phyloP scores from a whole-genome alignment of 2,797 vertebrate species.

The Garrulus glandarius region DNA sequence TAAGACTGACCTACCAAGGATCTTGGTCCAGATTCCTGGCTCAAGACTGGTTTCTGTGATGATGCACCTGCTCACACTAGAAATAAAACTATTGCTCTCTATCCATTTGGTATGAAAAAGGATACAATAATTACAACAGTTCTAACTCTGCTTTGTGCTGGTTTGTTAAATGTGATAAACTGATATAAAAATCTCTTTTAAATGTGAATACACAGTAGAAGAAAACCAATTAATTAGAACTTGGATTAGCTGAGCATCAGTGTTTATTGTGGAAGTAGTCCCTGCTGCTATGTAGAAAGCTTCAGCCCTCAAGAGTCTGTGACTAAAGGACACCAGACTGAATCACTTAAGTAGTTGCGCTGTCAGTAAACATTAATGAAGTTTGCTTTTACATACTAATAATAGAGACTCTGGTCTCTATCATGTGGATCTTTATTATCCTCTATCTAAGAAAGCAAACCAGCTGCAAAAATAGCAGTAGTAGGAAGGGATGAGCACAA shows the following conservation, averaged over 20 bases:
- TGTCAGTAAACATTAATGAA: background rate
- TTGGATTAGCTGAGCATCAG: constrained; percentile 3
- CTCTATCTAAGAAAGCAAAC: background rate
- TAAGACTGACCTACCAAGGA: background rate
- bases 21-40: background rate
- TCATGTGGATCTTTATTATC: background rate
- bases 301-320: background rate
- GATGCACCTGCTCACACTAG: background rate
- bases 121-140: background rate
- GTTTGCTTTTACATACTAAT: background rate
- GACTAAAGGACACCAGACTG: constrained; percentile 12
- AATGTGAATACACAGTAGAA: background rate
- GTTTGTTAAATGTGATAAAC: constrained; percentile 13
- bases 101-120: background rate
- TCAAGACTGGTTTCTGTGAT: background rate
- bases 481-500: background rate
- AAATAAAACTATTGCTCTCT: background rate
- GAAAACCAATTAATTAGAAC: constrained; percentile 27
- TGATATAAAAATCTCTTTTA: background rate
- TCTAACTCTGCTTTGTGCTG: background rate
- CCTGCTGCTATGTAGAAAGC: constrained; percentile 1
- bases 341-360: background rate
- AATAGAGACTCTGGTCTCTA: background rate
- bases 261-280: constrained; percentile 2
- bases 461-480: background rate